A percentile compares a stretch with the other conserved stretches of the same genome.
Conservation (phyloP, 2,888 invertebrate species). For the Podotricha telesiphe region DNA sequence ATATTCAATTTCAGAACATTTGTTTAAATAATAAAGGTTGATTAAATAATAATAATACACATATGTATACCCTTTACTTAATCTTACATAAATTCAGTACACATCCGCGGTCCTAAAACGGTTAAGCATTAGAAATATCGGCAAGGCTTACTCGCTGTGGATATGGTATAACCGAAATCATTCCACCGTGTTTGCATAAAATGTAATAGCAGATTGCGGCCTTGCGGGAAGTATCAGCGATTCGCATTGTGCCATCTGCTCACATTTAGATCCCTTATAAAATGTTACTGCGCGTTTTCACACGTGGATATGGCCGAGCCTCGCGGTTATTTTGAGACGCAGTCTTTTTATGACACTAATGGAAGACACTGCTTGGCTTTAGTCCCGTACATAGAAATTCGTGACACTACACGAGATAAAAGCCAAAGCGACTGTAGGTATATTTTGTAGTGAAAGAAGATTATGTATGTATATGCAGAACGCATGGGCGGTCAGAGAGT, state of each 20-base stretch:
- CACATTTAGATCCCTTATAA: conserved; percentile 82
- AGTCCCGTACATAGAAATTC: conserved; percentile 40
- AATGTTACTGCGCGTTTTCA: conserved; percentile 82
- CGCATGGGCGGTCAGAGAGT: too few relatives aligned
- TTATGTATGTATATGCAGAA: too few relatives aligned
- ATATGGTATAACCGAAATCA: conserved; percentile 69
- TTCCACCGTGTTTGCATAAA: conserved; percentile 77
- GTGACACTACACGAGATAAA: not conserved
- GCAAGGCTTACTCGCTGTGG: conserved; percentile 45
- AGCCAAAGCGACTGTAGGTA: not conserved
- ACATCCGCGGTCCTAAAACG: conserved; percentile 12
- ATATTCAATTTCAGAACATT: too few relatives aligned
- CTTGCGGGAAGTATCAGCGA: conserved; percentile 70
- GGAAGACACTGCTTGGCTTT: conserved; percentile 77
- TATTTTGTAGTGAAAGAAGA: too few relatives aligned
- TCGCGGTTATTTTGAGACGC: conserved; percentile 74
- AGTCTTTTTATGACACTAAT: conserved; percentile 79
- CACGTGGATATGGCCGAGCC: conserved; percentile 73
- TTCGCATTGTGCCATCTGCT: conserved; percentile 80
- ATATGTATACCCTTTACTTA: not conserved
- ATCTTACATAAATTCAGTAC: conserved; percentile 6
- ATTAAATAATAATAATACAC: not conserved
- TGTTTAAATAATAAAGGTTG: too few relatives aligned
- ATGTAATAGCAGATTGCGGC: conserved; percentile 80
- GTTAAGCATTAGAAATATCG: conserved; percentile 35